A percentile compares a stretch with the other conserved stretches of the same genome.
phyloP scores from a whole-genome alignment of 2,113 vertebrate species.

The Lota lota region DNA sequence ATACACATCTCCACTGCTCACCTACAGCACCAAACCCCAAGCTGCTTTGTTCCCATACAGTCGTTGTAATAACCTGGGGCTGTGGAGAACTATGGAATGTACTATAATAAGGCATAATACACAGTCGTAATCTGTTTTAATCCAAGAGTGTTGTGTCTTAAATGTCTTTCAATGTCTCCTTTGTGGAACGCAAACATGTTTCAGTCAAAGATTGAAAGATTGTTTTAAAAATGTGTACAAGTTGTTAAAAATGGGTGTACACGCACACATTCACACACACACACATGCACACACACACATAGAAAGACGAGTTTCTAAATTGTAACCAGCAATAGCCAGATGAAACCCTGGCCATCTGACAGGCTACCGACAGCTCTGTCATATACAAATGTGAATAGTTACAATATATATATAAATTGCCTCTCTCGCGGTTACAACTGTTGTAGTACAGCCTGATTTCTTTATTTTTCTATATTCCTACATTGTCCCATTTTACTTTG shows the following conservation, averaged over 20 bases:
- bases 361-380: constrained; percentile 54
- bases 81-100: constrained; percentile 59
- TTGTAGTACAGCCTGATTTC: constrained; percentile 54
- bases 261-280: constrained; percentile 24
- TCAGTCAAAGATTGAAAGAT: neutral
- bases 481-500: constrained; percentile 45
- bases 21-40: constrained; percentile 49
- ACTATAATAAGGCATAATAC: constrained; percentile 37
- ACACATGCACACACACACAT: constrained; percentile 9
- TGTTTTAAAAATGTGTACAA: neutral
- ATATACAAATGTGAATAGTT: constrained; percentile 62
- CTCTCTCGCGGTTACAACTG: constrained; percentile 54
- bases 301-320: constrained; percentile 53
- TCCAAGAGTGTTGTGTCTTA: constrained; percentile 13
- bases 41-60: constrained; percentile 39
- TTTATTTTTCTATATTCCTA: constrained; percentile 70
- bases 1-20: no score
- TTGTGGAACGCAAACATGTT: constrained; percentile 20
- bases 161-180: constrained; percentile 28
- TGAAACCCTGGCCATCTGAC: constrained; percentile 40
- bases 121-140: neutral
- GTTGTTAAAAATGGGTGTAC: constrained; percentile 37
- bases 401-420: constrained; percentile 49
- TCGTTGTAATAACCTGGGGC: constrained; percentile 27
- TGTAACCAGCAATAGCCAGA: constrained; percentile 70